These are phyloP conservation scores for Plagodis pulveraria DNA, from an alignment of 2,888 invertebrate species.

Conservation along the genomic window DNA sequence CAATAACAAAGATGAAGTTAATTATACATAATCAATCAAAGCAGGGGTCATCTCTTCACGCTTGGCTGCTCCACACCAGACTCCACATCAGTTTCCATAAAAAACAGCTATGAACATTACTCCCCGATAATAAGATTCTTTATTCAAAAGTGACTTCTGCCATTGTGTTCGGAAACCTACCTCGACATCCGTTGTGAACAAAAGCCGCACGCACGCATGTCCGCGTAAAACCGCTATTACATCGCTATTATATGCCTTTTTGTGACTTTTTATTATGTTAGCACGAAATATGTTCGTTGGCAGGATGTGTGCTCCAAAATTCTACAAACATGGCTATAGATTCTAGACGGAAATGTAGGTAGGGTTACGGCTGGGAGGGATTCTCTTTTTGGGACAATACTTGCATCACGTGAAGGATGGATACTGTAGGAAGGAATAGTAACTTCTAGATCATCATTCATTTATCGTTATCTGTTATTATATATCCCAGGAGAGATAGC, in stretches of 20 bases:
- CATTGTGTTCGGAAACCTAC: slow-evolving; percentile 24
- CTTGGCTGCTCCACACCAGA: slow-evolving; percentile 21
- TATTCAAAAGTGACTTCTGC: slow-evolving; percentile 5
- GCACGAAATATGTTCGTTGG: slow-evolving; percentile 51
- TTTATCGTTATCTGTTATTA: too few species aligned
- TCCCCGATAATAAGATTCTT: slow-evolving; percentile 9
- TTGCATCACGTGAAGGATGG: background rate
- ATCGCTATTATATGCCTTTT: slow-evolving; percentile 76
- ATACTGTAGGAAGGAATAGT: too few species aligned
- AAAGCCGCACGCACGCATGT: slow-evolving; percentile 38
- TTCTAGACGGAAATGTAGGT: background rate
- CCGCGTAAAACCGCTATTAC: slow-evolving; percentile 66
- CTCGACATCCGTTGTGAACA: slow-evolving; percentile 41
- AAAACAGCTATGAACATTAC: slow-evolving; percentile 20
- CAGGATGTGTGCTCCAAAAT: slow-evolving; percentile 57
- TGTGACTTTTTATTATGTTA: slow-evolving; percentile 55
- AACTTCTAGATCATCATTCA: too few species aligned
- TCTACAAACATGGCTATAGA: slow-evolving; percentile 23
- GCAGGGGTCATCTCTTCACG: slow-evolving; percentile 35
- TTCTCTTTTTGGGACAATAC: background rate
- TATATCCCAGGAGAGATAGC: too few species aligned
- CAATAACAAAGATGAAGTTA: slow-evolving; percentile 14
- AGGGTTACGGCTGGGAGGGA: background rate
- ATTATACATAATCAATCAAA: slow-evolving; percentile 34
- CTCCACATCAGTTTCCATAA: background rate